Percentiles rank a stretch among this genome's conserved stretches.
Evolutionary conservation across 2,113 vertebrate species (phyloP).

Genomic region (Apodemus sylvaticus): DNA sequence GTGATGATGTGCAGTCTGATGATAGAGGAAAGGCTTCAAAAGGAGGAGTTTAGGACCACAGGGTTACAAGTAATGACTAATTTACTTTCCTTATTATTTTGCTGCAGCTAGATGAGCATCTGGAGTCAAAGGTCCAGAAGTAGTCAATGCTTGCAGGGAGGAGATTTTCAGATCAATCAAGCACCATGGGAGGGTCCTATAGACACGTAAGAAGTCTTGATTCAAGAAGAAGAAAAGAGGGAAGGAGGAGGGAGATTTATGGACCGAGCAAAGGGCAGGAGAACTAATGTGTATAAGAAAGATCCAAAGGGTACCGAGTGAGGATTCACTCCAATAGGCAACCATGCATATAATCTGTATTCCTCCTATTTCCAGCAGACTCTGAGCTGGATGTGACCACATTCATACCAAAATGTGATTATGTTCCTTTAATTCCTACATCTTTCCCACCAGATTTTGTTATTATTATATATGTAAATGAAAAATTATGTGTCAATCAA

Average conservation of each 20-base stretch:
- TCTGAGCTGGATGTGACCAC: background rate
- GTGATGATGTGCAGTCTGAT: background rate
- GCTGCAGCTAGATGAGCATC: background rate
- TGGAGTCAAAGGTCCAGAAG: background rate
- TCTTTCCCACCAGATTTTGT: constrained; percentile 7
- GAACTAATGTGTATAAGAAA: background rate
- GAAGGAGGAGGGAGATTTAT: background rate
- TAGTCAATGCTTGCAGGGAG: background rate
- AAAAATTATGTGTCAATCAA: constrained; percentile 53
- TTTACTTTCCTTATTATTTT: background rate
- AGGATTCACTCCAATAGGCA: background rate
- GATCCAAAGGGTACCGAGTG: background rate
- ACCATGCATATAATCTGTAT: rapidly evolving
- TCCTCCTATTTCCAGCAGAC: background rate
- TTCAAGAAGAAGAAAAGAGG: background rate
- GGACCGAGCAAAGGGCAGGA: background rate
- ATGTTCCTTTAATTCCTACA: constrained; percentile 33
- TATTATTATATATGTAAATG: constrained; percentile 56
- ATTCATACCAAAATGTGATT: constrained; percentile 13
- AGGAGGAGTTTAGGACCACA: background rate
- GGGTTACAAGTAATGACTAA: background rate
- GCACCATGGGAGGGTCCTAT: background rate
- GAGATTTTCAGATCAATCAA: background rate
- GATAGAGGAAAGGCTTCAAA: background rate
- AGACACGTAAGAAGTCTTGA: background rate